Conservation (phyloP, 2,888 invertebrate species). For the Melieria omissa region DNA sequence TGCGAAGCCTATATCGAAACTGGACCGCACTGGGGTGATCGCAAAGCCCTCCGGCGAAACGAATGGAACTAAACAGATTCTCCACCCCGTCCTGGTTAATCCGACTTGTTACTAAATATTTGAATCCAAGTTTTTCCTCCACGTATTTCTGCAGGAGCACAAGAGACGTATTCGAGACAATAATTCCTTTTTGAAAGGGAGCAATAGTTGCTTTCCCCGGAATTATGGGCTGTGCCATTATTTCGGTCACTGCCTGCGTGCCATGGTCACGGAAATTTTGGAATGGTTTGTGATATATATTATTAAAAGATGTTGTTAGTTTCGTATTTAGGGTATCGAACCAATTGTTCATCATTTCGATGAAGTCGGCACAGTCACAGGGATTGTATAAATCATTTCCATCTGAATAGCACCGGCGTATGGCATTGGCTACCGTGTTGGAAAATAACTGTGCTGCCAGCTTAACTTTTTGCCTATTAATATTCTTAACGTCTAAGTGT, state of each 20-base stretch:
- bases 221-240: no score
- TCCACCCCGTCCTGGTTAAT: no score
- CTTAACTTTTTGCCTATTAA: constrained; percentile 27
- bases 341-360: constrained; percentile 45
- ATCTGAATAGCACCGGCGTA: constrained; percentile 26
- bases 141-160: neutral
- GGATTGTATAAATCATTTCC: constrained; percentile 34
- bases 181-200: neutral
- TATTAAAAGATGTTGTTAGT: neutral
- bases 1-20: no score
- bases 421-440: constrained; percentile 30
- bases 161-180: neutral
- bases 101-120: no score
- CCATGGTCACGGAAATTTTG: no score
- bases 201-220: neutral
- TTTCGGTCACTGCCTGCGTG: no score
- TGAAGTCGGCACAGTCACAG: constrained; percentile 42
- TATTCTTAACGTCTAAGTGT: constrained; percentile 8
- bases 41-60: no score
- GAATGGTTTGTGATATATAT: neutral
- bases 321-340: constrained; percentile 40
- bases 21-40: no score
- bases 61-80: no score
- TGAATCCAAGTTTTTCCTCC: neutral
- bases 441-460: constrained; percentile 30